Evolutionary conservation across 2,888 invertebrate genomes (phyloP), one percentile per base, ranked within the genome.

Genomic region (Volucella inanis): DNA sequence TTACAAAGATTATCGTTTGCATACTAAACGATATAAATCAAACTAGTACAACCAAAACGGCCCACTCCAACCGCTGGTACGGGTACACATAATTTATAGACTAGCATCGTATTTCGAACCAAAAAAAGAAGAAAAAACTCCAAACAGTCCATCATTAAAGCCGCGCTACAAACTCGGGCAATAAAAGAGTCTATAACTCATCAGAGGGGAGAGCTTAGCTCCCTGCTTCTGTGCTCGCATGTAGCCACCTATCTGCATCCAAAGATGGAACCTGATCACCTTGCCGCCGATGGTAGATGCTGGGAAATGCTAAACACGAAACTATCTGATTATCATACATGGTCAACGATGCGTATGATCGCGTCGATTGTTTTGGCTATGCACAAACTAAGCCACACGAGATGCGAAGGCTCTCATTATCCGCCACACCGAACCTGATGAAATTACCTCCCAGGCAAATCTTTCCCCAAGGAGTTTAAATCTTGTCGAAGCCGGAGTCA

Each of bases 291-390:
- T 38, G 39, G 31, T 31, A 38, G 31, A 12, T 61, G 55, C 65
- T 83, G 31, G 67, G 61, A 45, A 78, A 74, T 67, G 72, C 74
- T 82, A 72, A 77, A 67, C 68, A 65, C 39, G 61, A 18, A 57
- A 52, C 65, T 77, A 81, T 85, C 85, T 85, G 85, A 85, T 85
- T 85, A 85, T 85, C 80, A 85, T 81, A 81, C 76, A 85, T 77
- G 85, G 85, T 81, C 85, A 85, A 72, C 81, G 85, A 85, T 85
- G 85, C 85, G 85, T 85, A 81, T 85, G 85, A 85, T 85, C 85
- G 85, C 76, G 76, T 81, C 85, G 85, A 85, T 85, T 85, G 85
- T 85, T 81, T 76, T 71, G 75, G 54, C 43, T 54, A n/a, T 61
- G 57, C 62, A 67, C 61, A 76, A 76, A 18, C 67, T 68, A 38